Evolutionary conservation across 1,140 invertebrate genomes (phyloP).

Genomic region (Hyles euphorbiae): DNA sequence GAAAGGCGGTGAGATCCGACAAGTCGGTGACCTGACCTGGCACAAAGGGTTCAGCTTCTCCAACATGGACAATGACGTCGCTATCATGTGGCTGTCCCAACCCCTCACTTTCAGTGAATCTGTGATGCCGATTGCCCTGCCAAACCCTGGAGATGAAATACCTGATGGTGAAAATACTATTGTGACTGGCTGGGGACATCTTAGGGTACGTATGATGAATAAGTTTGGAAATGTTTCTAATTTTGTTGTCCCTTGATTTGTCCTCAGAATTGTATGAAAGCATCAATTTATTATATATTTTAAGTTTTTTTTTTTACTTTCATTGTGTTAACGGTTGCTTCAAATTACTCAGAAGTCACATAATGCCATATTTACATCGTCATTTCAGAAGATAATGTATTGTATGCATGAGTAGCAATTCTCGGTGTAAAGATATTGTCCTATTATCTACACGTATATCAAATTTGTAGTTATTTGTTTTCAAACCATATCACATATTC

Average conservation of each 20-base stretch:
- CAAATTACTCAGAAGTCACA: too few relatives aligned
- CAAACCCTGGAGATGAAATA: slow-evolving; percentile 53
- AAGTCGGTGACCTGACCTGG: slow-evolving; percentile 42
- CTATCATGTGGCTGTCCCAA: slow-evolving; percentile 75
- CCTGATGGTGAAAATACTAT: slow-evolving; percentile 46
- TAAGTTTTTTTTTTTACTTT: too few relatives aligned
- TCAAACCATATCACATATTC: too few relatives aligned
- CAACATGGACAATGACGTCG: slow-evolving; percentile 77
- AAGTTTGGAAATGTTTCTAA: not conserved
- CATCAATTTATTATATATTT: too few relatives aligned
- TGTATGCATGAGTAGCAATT: too few relatives aligned
- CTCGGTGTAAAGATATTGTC: too few relatives aligned
- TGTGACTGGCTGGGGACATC: slow-evolving; percentile 61
- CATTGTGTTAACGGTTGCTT: too few relatives aligned
- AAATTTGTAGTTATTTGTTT: too few relatives aligned
- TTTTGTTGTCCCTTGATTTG: slow-evolving; percentile 1
- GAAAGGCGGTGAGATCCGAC: slow-evolving; percentile 44
- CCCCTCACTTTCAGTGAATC: slow-evolving; percentile 72
- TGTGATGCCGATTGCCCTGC: slow-evolving; percentile 72
- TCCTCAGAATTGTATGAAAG: too few relatives aligned
- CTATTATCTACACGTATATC: too few relatives aligned
- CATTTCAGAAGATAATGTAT: too few relatives aligned
- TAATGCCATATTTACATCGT: too few relatives aligned
- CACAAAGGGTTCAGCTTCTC: slow-evolving; percentile 46
- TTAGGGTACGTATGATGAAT: slow-evolving; percentile 29